Percentiles rank a stretch among this genome's conserved stretches.
Conservation (phyloP, 2,113 vertebrate species). For the Menura novaehollandiae region DNA sequence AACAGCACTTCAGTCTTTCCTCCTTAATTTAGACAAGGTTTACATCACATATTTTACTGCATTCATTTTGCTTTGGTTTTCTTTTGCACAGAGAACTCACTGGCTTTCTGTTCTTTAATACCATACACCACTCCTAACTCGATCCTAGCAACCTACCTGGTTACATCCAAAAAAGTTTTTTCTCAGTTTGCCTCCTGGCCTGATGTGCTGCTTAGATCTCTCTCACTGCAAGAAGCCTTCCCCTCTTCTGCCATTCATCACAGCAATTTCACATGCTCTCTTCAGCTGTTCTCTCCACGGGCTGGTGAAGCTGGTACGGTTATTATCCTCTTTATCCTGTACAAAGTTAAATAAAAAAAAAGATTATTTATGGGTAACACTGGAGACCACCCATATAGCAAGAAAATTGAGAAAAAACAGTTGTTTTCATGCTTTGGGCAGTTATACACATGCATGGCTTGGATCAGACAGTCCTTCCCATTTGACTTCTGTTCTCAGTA, state of each 20-base stretch:
- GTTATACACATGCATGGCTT: conserved; percentile 1
- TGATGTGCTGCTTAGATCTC: background rate
- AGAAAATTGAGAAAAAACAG: conserved; percentile 10
- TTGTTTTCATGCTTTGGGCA: conserved; percentile 35
- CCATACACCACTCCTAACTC: background rate
- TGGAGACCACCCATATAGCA: conserved; percentile 42
- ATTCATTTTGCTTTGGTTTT: background rate
- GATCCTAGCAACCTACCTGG: background rate
- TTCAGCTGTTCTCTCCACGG: conserved; percentile 59
- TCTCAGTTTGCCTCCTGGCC: background rate
- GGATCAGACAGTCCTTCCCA: conserved; percentile 21
- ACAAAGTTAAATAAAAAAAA: background rate
- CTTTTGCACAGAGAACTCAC: background rate
- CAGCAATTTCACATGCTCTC: conserved; percentile 42
- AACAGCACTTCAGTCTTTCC: background rate
- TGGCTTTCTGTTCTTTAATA: background rate
- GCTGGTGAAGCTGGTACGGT: conserved; percentile 12
- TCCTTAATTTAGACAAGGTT: background rate
- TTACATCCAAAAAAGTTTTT: background rate
- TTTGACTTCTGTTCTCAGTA: conserved; percentile 31
- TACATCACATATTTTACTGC: background rate
- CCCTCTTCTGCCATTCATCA: conserved; percentile 37
- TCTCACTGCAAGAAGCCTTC: background rate
- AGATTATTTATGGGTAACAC: conserved; percentile 29
- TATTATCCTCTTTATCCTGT: conserved; percentile 34